Base-by-base conservation (phyloP, 2,113 vertebrate genomes). In the Hepsetus odoe region DNA sequence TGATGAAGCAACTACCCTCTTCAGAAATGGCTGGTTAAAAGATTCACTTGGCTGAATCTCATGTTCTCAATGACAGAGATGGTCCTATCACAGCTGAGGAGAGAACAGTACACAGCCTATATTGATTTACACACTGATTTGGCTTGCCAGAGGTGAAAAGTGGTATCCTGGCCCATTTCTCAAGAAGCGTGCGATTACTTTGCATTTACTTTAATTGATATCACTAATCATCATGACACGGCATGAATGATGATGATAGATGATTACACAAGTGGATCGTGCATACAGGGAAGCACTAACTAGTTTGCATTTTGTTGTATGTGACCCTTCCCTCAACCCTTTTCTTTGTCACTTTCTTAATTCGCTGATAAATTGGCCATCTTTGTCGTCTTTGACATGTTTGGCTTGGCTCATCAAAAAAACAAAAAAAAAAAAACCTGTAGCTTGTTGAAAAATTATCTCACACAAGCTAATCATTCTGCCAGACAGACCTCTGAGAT, bases 181-280 rank as follows among this genome's bases (percentile, higher is more conserved):
- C 20, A 51, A 55, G 22, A 30, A 22, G 38, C 5, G 46, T 44
- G 58, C 65, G 69, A 77, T 69, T 68, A 68, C 22, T 77, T 26
- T 53, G 18, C 72, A 80, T 58, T 75, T 56, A 55, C 11, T 75
- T n/a, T 74, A 80, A 80, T 75, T 80, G 56, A 61, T 68, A 62
- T 74, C 53, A 74, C 62, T 74, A 35, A 68, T 74, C 40, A 56
- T 51, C 44, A 33, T 11, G 42, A 6, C 20, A 24, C 20, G 61
- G 8, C 18, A 18, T 62, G 33, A 69, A 32, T 69, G 65, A 74
- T 22, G 20, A 26, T 49, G 71, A 68, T 51, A 59, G 72, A 46
- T 80, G 62, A 61, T 69, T 69, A 40, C 40, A 61, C 8, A 42
- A 75, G 42, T 69, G 42, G 42, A 61, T 59, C 44, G 24, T 24